Base-by-base conservation (phyloP, 2,888 invertebrate genomes). In the Mythimna ferrago region DNA sequence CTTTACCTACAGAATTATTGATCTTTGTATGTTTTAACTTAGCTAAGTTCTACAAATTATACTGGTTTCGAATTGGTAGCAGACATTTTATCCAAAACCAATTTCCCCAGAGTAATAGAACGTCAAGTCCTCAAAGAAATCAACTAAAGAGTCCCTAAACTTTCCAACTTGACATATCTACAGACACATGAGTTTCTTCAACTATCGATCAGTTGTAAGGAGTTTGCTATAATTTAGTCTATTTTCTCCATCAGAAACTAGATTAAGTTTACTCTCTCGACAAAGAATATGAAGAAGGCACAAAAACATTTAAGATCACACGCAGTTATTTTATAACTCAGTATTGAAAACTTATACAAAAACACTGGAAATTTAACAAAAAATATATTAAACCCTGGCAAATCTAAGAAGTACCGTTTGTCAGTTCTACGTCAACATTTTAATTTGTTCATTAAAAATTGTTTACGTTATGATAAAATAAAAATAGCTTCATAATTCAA, bases 41-140 rank as follows among this genome's bases (percentile, higher is more conserved):
- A 72, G n/a, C 32, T 26, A 26, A 58, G 62, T 66, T 75, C 32
- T 35, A 76, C 63, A 69, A 69, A 73, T 26, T 58, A 76, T 32
- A 82, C 74, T 71, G 68, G 53, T 73, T 71, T 65, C 66, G 53
- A 78, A 81, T 81, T 78, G 66, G 32, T 66, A 62, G 57, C 44
- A 70, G 76, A 66, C 76, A 79, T 82, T 64, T 78, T 82, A 66
- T 71, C 70, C 72, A 73, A 82, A 86, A 85, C 78, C 82, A 85
- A 88, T 86, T 84, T 88, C 87, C 84, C 85, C 62, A 48, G 73
- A 76, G 83, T 82, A 86, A 87, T 85, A 78, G 82, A 74, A 85
- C 77, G 72, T 73, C 82, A 76, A 85, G 61, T 69, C 81, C 71
- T 76, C 78, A 82, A 88, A 86, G 84, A 83, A 86, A 88, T 82